Evolutionary conservation across 2,113 vertebrate genomes (phyloP), one percentile per base, ranked within the genome.

Genomic region (Fukomys damarensis): DNA sequence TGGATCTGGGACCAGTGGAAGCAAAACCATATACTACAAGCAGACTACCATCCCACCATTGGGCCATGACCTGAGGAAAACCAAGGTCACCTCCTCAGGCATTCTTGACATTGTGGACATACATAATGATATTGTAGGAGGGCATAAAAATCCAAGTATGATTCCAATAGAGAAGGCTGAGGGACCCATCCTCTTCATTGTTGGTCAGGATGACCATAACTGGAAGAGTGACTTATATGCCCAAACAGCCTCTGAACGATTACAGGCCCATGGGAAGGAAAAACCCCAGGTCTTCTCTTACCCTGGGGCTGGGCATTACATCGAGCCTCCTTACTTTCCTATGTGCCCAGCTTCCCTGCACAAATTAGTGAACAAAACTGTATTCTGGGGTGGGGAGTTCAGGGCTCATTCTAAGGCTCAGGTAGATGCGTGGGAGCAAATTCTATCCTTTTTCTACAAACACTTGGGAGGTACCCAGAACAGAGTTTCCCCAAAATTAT

Each of bases 281-380:
- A 98, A 98, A 24, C 99, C 98, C 72, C 88, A 99, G 96, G 87
- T 99, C 95, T 35, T 99, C 26, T 98, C 87, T 49, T 99, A 99
- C 85, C 98, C 99, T 4, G 98, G 98, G 93, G 98, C 99, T 17
- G 99, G 99, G 3, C 99, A 99, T 98, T 99, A 99, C 93, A 98
- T 99, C 11, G 99, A 99, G 30, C 98, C 99, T 16, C 99, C 99
- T 46, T 98, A 99, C 98, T 99, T 99, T 98, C 99, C 99, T 0
- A 96, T 98, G 96, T 99, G 99, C 90, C 95, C 98, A 0, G 99
- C 99, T 79, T 98, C 98, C 19, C 58, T 99, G 92, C 99, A 99
- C 16, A 59, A 59, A 13, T 96, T 98, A 0, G 5, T 98, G 22
- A 97, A 98, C n/a, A 96, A 41, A 7, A 94, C 93, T 52, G 98